phyloP scores from a whole-genome alignment of 2,113 vertebrate species.

The Coptodon bakossiorum region DNA sequence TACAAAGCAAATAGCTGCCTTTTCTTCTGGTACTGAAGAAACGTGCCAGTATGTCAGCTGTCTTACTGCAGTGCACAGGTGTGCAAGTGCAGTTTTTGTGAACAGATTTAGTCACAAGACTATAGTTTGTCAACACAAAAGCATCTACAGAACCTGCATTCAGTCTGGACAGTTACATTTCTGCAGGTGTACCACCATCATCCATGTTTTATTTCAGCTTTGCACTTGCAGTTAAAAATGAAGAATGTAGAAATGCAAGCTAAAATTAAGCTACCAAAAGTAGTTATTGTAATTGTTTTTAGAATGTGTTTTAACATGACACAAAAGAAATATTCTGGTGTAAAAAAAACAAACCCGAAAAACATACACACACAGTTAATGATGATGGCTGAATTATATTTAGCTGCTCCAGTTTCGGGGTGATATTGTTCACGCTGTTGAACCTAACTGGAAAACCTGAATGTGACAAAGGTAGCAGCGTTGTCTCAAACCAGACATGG shows the following conservation, averaged over 20 bases:
- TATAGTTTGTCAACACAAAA: not conserved
- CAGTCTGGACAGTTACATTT: not conserved
- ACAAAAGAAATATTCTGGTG: not conserved
- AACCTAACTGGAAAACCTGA: not conserved
- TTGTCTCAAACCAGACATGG: not conserved
- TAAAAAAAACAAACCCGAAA: not conserved
- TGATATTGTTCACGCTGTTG: not conserved
- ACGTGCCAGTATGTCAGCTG: not conserved
- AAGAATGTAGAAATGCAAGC: not conserved
- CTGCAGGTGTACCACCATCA: not conserved
- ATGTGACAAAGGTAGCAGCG: not conserved
- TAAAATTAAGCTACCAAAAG: not conserved
- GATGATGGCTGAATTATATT: not conserved
- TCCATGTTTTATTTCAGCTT: not conserved
- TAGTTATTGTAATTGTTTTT: not conserved
- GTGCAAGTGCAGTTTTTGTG: not conserved
- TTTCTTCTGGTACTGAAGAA: not conserved
- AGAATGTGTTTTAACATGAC: not conserved
- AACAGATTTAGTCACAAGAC: not conserved
- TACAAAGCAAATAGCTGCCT: not conserved
- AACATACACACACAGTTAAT: not conserved
- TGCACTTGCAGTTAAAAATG: not conserved
- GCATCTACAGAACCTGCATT: not conserved
- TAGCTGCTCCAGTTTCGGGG: not conserved
- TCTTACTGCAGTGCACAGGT: not conserved